Base-by-base conservation (phyloP, 2,888 invertebrate species). In the Actias luna region DNA sequence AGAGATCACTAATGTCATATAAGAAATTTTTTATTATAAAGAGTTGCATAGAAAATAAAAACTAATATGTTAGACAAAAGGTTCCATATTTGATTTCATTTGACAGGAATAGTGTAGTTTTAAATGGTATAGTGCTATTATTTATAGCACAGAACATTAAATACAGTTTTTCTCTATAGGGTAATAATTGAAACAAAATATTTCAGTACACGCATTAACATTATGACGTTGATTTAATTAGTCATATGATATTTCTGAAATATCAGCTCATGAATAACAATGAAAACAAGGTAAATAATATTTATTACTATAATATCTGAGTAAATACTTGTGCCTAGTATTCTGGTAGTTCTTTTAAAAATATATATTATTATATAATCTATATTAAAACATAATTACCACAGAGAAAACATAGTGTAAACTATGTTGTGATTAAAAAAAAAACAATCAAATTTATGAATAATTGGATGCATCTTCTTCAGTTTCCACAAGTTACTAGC, bases 401-500 rank as follows among this genome's bases (percentile, higher is more conserved):
- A 12, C 18, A 18, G 18, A 42, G 0, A 39, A 39, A 39, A 39
- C n/a, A 42, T 39, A 39, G 8, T 42, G 18, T 18, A 42, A 18
- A 42, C 18, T 42, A 16, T 42, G n/a, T 4, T 18, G 16, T 0
- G 16, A n/a, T 39, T 39, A 7, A n/a, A 42, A 42, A 42, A n/a
- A 42, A 18, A 42, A 16, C 39, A 52, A 52, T 52, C 27, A 52
- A 14, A 52, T 25, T 14, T 52, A 52, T 52, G 18, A 42, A 12
- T 5, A 50, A 50, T 50, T 50, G 25, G 5, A 50, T 22, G 22
- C 22, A 22, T 50, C 55, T 22, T 50, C 22, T 25, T 50, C 55
- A 39, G 14, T 39, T 59, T 62, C 59, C 55, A 64, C 62, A 59
- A 58, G 50, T 57, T 35, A 25, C 60, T 58, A 39, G 52, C 42